These are phyloP conservation scores for Centrocercus urophasianus DNA, from an alignment of 2,113 vertebrate genomes.

Conservation along the genomic window DNA sequence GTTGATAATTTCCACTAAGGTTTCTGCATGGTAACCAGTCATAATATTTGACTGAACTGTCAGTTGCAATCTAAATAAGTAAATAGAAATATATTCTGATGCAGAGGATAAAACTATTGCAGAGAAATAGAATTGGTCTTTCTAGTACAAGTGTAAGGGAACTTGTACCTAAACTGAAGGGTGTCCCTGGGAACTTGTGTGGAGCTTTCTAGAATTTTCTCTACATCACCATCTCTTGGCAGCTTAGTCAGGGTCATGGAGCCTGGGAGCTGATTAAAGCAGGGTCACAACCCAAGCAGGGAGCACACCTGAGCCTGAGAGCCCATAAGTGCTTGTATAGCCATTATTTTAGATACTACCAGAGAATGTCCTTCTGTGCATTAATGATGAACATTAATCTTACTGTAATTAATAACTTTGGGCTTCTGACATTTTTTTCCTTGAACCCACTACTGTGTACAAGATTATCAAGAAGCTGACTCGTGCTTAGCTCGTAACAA, in stretches of 20 bases:
- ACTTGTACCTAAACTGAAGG: accelerated
- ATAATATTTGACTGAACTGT: background rate
- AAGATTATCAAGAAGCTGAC: background rate
- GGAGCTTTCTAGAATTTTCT: background rate
- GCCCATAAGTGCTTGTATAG: background rate
- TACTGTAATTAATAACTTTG: background rate
- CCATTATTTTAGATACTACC: background rate
- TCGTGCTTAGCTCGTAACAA: background rate
- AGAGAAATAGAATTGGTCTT: background rate
- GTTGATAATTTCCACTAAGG: background rate
- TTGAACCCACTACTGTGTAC: background rate
- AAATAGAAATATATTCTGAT: background rate
- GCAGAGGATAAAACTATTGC: background rate
- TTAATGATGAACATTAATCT: background rate
- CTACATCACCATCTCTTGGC: background rate
- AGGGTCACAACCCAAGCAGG: background rate
- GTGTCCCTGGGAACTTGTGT: background rate
- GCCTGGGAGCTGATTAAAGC: background rate
- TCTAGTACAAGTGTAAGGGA: background rate
- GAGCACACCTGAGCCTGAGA: background rate
- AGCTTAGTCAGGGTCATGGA: background rate
- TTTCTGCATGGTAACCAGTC: background rate
- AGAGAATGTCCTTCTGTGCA: background rate
- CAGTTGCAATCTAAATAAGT: background rate
- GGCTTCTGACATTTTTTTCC: background rate